Conservation (phyloP, 2,888 invertebrate genomes). For the Prosopocoilus inquinatus region DNA sequence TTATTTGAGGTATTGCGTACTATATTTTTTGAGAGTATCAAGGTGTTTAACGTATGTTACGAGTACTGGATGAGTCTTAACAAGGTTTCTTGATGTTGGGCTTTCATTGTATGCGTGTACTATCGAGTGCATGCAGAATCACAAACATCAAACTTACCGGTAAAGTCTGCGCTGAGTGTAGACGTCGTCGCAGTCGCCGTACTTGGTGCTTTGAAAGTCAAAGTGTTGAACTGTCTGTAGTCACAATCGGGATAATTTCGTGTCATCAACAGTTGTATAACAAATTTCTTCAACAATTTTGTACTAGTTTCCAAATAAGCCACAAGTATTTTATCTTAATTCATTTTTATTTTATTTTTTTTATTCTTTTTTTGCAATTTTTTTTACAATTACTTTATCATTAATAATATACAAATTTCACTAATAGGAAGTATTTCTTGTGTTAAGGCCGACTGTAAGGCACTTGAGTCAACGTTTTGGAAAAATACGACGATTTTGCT, state of each 20-base stretch:
- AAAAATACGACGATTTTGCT: slow-evolving; percentile 40
- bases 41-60: no score
- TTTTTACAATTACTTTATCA: slow-evolving; percentile 37
- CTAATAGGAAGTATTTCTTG: slow-evolving; percentile 38
- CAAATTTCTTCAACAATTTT: slow-evolving; percentile 36
- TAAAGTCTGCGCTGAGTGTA: no score
- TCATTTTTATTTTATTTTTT: slow-evolving; percentile 35
- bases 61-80: no score
- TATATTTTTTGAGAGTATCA: no score
- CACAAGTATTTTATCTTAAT: slow-evolving; percentile 34
- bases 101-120: no score
- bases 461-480: slow-evolving; percentile 50
- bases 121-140: no score
- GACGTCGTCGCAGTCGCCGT: no score
- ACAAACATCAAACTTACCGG: no score
- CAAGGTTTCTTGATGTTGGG: no score
- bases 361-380: slow-evolving; percentile 38
- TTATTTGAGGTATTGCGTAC: no score
- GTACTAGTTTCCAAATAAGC: slow-evolving; percentile 43
- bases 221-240: slow-evolving; percentile 10
- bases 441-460: slow-evolving; percentile 51
- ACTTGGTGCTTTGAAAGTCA: no score
- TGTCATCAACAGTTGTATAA: slow-evolving; percentile 12
- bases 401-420: slow-evolving; percentile 48
- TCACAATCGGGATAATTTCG: slow-evolving; percentile 34